Conservation (phyloP, 1,140 invertebrate genomes). For the Hyphantria cunea region DNA sequence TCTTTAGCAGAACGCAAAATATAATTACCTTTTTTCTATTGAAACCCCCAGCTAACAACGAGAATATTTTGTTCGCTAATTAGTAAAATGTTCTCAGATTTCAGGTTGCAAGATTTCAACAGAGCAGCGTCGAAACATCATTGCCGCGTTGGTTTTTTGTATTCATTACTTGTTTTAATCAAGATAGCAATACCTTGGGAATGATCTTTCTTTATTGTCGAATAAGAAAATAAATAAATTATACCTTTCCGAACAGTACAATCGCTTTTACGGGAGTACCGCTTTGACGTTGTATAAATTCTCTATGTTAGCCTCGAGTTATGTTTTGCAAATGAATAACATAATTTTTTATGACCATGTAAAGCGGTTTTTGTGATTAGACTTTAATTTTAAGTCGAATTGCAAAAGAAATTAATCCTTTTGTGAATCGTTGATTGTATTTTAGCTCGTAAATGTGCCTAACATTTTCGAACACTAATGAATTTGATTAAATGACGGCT, state of each 20-base stretch:
- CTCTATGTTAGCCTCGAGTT: constrained; percentile 1
- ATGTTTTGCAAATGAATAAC: background rate
- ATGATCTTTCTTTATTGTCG: constrained; percentile 30
- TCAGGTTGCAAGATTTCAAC: constrained; percentile 78
- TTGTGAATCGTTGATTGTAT: background rate
- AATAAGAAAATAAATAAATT: constrained; percentile 23
- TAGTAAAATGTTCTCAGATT: constrained; percentile 70
- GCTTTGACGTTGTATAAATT: constrained; percentile 22
- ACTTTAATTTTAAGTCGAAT: background rate
- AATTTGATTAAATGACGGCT: background rate
- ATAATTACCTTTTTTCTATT: background rate
- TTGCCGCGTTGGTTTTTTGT: constrained; percentile 54
- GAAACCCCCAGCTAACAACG: background rate
- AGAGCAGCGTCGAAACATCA: constrained; percentile 47
- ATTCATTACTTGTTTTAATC: constrained; percentile 53
- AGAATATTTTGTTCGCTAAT: constrained; percentile 45
- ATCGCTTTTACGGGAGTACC: constrained; percentile 6
- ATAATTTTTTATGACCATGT: background rate
- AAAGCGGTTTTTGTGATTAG: background rate
- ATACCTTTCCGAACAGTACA: constrained; percentile 12
- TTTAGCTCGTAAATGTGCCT: background rate
- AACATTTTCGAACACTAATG: background rate
- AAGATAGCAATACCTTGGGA: constrained; percentile 37
- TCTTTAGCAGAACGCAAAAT: background rate
- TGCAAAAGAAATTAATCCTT: background rate